phyloP scores from a whole-genome alignment of 2,888 invertebrate genomes.

The Aphidius colemani region DNA sequence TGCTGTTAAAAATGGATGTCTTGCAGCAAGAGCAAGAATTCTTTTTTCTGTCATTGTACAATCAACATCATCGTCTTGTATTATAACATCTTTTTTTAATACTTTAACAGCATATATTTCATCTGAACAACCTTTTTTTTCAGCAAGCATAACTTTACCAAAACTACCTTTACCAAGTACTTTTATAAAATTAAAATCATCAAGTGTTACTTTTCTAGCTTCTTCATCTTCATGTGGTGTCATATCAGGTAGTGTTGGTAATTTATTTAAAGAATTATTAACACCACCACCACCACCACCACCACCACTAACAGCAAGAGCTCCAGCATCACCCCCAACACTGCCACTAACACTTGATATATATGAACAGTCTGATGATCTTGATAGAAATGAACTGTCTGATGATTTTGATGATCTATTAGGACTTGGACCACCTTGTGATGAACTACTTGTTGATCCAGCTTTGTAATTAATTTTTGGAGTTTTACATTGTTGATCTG shows the following conservation, averaged over 20 bases:
- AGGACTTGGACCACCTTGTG: slow-evolving; percentile 11
- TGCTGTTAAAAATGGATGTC: slow-evolving; percentile 97
- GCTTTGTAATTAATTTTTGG: slow-evolving; percentile 50
- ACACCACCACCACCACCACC: background rate
- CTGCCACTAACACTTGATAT: slow-evolving; percentile 28
- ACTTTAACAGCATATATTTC: slow-evolving; percentile 90
- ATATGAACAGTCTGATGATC: too few species aligned
- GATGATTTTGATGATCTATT: slow-evolving; percentile 37
- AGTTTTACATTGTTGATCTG: slow-evolving; percentile 74
- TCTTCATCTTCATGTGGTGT: slow-evolving; percentile 38
- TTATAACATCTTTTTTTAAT: slow-evolving; percentile 96
- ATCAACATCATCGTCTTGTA: slow-evolving; percentile 99
- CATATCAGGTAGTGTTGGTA: slow-evolving; percentile 12
- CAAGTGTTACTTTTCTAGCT: slow-evolving; percentile 62
- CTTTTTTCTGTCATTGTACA: slow-evolving; percentile 99
- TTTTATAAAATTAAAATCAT: slow-evolving; percentile 96
- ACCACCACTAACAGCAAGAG: too few species aligned
- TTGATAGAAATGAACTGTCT: slow-evolving; percentile 42
- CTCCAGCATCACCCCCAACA: background rate
- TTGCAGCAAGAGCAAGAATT: slow-evolving; percentile 94
- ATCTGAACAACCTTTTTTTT: slow-evolving; percentile 83
- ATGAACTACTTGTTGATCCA: slow-evolving; percentile 26
- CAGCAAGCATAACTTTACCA: slow-evolving; percentile 98
- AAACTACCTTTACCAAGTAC: slow-evolving; percentile 99
- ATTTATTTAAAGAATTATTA: slow-evolving; percentile 26